Conservation (phyloP, 2,797 vertebrate genomes). For the Coregonus suidteri region DNA sequence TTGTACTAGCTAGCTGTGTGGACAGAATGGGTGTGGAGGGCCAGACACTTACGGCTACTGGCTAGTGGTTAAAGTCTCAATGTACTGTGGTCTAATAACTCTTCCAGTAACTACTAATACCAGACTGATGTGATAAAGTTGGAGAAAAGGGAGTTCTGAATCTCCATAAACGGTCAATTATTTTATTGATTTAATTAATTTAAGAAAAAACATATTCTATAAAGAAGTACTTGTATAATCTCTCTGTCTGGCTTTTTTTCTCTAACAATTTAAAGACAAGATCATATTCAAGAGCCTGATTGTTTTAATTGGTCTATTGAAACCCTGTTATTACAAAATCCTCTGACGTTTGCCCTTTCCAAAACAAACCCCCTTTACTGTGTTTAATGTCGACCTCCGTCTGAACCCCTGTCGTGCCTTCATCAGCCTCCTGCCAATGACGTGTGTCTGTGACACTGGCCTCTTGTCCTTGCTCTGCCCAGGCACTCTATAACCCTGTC, state of each 20-base stretch:
- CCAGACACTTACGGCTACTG: no score
- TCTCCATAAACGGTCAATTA: no score
- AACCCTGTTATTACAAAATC: background rate
- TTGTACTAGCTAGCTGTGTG: background rate
- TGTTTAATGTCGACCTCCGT: background rate
- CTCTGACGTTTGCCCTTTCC: background rate
- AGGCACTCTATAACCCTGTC: background rate
- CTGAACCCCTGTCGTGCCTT: background rate
- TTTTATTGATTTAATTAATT: no score
- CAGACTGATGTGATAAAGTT: no score
- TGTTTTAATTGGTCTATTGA: background rate
- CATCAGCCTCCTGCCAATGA: background rate
- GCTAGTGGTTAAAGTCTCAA: no score
- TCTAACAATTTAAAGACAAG: background rate
- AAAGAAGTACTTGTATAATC: no score
- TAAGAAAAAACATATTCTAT: no score
- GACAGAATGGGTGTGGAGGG: background rate
- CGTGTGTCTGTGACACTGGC: slow-evolving; percentile 2
- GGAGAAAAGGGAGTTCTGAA: no score
- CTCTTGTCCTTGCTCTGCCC: background rate
- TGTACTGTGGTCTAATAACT: no score
- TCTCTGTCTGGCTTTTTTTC: no score
- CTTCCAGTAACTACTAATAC: no score
- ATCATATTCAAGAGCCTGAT: background rate
- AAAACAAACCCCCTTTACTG: background rate